Conservation (phyloP, 2,797 vertebrate species). For the Emys orbicularis region DNA sequence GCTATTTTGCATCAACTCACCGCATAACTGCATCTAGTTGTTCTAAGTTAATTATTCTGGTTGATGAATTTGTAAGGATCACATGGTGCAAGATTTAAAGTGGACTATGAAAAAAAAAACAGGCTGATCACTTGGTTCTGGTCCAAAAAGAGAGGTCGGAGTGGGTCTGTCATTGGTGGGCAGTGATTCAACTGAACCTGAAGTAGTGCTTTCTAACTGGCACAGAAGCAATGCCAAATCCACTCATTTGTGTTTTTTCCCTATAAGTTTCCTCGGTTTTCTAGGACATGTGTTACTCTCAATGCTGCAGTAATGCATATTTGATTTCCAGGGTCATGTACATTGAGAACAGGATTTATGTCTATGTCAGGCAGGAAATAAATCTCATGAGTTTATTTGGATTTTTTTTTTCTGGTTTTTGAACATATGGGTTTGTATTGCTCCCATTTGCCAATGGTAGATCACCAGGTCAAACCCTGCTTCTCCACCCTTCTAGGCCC, state of each 20-base stretch:
- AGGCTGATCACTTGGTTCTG: background rate
- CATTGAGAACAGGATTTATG: background rate
- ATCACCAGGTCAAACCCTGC: conserved; percentile 3
- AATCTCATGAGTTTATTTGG: background rate
- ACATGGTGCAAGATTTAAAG: background rate
- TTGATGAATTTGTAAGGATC: background rate
- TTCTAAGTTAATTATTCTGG: background rate
- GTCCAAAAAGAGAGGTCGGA: background rate
- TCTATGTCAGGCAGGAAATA: background rate
- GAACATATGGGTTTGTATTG: background rate
- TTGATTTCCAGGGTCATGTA: background rate
- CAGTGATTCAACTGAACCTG: background rate
- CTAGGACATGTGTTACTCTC: background rate
- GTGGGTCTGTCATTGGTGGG: background rate
- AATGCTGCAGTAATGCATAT: background rate
- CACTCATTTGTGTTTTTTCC: background rate
- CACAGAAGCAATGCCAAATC: background rate
- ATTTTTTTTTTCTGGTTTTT: background rate
- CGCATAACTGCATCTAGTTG: background rate
- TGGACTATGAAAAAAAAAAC: background rate
- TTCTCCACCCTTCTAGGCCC: background rate
- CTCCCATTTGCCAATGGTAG: background rate
- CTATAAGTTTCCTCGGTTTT: background rate
- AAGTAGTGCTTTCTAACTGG: background rate
- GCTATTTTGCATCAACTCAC: background rate